Evolutionary conservation across 2,888 invertebrate species (phyloP).

Genomic region (Cyrtodaria siliqua): DNA sequence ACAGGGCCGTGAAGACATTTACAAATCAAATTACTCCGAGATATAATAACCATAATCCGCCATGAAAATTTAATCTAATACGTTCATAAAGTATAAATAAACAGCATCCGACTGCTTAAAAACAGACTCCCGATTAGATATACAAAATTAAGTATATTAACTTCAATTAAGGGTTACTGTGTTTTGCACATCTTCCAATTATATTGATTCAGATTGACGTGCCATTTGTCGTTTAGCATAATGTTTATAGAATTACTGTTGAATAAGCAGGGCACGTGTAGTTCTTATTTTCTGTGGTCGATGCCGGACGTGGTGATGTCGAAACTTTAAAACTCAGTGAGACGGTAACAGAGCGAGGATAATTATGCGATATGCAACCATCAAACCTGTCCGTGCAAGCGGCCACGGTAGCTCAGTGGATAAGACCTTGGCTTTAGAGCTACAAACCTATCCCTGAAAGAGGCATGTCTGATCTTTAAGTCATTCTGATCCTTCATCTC

Average conservation of each 20-base stretch:
- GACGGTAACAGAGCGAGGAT: too few species aligned
- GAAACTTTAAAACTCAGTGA: too few species aligned
- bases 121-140: conserved; percentile 68
- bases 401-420: too few species aligned
- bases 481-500: too few species aligned
- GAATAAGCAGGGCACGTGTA: conserved; percentile 48
- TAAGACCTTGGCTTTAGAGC: too few species aligned
- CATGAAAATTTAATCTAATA: conserved; percentile 66
- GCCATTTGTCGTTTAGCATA: conserved; percentile 60
- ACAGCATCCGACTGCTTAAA: conserved; percentile 55
- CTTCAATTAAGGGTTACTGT: conserved; percentile 66
- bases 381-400: too few species aligned
- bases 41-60: conserved; percentile 67
- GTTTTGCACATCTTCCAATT: conserved; percentile 64
- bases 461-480: too few species aligned
- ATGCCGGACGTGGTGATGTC: too few species aligned
- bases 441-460: too few species aligned
- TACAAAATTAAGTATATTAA: conserved; percentile 70
- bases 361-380: too few species aligned
- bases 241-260: conserved; percentile 57
- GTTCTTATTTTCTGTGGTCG: too few species aligned
- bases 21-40: conserved; percentile 54
- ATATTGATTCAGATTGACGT: conserved; percentile 57
- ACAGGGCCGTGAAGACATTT: conserved; percentile 55
- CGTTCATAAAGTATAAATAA: conserved; percentile 68